Evolutionary conservation across 2,888 invertebrate species (phyloP).

Genomic region (Xiphydria camelus): DNA sequence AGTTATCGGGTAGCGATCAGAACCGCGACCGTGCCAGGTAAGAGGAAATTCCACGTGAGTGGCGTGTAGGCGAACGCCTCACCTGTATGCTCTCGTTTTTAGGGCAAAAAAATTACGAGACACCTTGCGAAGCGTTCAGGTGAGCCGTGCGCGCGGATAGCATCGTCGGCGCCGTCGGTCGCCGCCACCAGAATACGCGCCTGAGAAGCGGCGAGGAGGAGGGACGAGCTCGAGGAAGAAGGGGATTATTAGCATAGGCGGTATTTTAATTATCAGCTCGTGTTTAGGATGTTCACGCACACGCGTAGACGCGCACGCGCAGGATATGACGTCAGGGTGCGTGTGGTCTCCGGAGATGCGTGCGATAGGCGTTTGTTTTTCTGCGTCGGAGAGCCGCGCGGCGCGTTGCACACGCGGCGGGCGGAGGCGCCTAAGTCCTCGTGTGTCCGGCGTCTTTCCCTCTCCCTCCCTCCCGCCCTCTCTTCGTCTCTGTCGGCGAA

Average conservation of each 20-base stretch:
- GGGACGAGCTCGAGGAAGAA: neutral
- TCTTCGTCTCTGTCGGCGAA: too few species aligned
- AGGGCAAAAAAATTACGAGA: conserved; percentile 5
- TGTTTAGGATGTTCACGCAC: conserved; percentile 27
- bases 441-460: too few species aligned
- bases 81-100: too few species aligned
- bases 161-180: neutral
- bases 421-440: too few species aligned
- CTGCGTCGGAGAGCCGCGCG: too few species aligned
- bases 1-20: too few species aligned
- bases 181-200: too few species aligned
- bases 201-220: neutral
- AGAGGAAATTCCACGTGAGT: too few species aligned
- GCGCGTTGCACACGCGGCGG: too few species aligned
- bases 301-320: conserved; percentile 26
- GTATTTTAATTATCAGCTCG: conserved; percentile 29
- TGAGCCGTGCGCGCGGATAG: neutral
- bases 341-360: conserved; percentile 21
- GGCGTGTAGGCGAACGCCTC: too few species aligned
- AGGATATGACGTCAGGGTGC: conserved; percentile 31
- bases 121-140: conserved; percentile 17
- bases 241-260: conserved; percentile 23
- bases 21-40: too few species aligned
- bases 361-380: conserved; percentile 8
- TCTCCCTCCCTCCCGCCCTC: too few species aligned